Conservation (phyloP, 1,140 invertebrate genomes). For the Diorhabda carinulata region DNA sequence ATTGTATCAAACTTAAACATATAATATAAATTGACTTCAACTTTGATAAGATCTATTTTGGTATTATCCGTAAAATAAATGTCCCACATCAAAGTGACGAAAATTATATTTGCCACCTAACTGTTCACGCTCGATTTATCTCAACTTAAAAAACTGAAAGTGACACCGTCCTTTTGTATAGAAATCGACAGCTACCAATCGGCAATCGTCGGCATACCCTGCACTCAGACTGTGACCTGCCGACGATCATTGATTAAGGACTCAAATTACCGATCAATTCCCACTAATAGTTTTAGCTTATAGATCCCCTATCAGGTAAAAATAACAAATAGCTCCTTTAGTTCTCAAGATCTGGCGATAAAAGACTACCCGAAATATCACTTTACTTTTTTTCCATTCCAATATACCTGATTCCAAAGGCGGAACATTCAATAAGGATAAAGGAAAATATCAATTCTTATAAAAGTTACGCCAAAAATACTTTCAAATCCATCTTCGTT, state of each 20-base stretch:
- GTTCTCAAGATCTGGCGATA: conserved; percentile 34
- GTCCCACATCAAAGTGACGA: neutral
- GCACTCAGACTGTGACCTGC: neutral
- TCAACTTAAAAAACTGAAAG: conserved; percentile 3
- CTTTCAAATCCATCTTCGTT: too few relatives aligned
- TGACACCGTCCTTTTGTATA: conserved; percentile 12
- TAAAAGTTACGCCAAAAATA: too few relatives aligned
- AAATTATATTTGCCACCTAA: neutral
- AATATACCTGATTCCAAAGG: conserved; percentile 14
- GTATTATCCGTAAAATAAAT: too few relatives aligned
- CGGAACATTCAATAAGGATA: neutral
- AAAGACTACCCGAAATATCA: conserved; percentile 31
- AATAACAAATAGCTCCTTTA: conserved; percentile 39
- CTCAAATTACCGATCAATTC: conserved; percentile 37
- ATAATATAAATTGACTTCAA: too few relatives aligned
- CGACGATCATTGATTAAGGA: conserved; percentile 27
- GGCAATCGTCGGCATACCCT: neutral
- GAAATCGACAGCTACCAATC: conserved; percentile 7
- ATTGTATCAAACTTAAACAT: too few relatives aligned
- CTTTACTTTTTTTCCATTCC: conserved; percentile 25
- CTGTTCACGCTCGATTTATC: neutral
- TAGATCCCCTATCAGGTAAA: conserved; percentile 30
- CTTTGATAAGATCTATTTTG: too few relatives aligned
- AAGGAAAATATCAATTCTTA: too few relatives aligned
- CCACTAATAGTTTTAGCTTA: conserved; percentile 30